phyloP scores from a whole-genome alignment of 2,888 invertebrate species.

The Stenodera caucasica region DNA sequence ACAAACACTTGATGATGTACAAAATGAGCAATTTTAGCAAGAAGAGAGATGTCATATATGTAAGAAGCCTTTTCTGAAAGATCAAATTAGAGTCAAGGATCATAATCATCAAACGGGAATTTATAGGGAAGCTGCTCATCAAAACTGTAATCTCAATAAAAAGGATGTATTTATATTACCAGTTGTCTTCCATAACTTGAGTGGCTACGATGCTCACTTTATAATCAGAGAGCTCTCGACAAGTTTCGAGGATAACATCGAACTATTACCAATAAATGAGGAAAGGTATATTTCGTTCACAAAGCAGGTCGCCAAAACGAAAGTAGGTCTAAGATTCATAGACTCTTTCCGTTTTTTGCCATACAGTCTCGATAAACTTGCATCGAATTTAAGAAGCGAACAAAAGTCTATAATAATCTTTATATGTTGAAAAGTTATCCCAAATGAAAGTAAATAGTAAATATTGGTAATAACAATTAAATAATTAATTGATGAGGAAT shows the following conservation, averaged over 20 bases:
- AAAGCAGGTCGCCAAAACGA: not conserved
- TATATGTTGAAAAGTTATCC: no score
- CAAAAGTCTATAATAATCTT: no score
- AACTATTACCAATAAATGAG: constrained; percentile 41
- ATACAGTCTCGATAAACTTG: no score
- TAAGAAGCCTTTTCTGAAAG: constrained; percentile 17
- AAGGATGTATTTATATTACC: constrained; percentile 39
- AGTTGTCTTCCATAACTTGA: constrained; percentile 44
- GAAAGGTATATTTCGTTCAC: constrained; percentile 29
- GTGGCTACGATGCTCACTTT: constrained; percentile 42
- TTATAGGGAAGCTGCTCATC: constrained; percentile 38
- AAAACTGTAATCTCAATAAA: constrained; percentile 45
- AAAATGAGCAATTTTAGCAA: not conserved
- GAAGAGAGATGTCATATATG: constrained; percentile 34
- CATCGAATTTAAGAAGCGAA: no score
- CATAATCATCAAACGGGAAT: constrained; percentile 41
- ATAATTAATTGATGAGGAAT: no score
- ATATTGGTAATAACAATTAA: no score
- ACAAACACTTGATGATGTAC: not conserved
- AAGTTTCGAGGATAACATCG: constrained; percentile 28
- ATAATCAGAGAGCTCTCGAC: constrained; percentile 37
- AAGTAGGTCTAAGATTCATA: not conserved
- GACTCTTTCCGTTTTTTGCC: not conserved
- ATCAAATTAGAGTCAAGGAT: constrained; percentile 34
- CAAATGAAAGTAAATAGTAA: no score